Evolutionary conservation across 2,797 vertebrate species (phyloP), one percentile per base, ranked within the genome.

Genomic region (Rhabdomys pumilio): DNA sequence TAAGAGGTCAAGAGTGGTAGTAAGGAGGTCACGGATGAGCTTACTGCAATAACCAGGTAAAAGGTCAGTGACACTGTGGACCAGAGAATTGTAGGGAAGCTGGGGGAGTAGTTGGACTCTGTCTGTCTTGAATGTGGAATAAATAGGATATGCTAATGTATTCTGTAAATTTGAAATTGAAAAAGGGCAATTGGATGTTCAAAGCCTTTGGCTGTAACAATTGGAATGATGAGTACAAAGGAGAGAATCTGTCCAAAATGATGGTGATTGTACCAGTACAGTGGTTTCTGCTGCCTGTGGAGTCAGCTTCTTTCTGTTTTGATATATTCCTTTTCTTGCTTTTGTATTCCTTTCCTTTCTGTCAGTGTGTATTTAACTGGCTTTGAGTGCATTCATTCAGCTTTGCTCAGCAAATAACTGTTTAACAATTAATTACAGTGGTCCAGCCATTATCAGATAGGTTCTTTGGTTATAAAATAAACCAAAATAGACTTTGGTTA

Each of bases 361-460:
- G 47, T 93, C 76, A 79, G 10, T 79, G 34, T 57, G 69, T 65
- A 73, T 95, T 89, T 86, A 93, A 72, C 31, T 95, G 61, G 4
- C 61, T 97, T 95, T 93, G 38, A 95, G 77, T 83, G 65, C 11
- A 85, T 55, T 84, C n/a, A 47, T 75, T 90, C 89, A 88, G 0
- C 95, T 93, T 89, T 92, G 53, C 75, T 93, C 81, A 94, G 53
- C 17, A 94, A 86, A 65, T 90, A 15, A 67, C 47, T 92, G 17
- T 89, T 80, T 67, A 96, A 34, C 38, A 92, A 67, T 87, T 94
- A 88, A 38, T 83, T 83, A 44, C 26, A 44, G 24, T 44, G 59
- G 8, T 31, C 26, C 22, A 73, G 34, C 29, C 26, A 53, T 94
- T 90, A 95, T 79, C 20, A 65, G 31, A 93, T 94, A 82, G 55